These are phyloP conservation scores for Tubulanus polymorphus DNA, from an alignment of 2,888 invertebrate species.

Conservation along the genomic window DNA sequence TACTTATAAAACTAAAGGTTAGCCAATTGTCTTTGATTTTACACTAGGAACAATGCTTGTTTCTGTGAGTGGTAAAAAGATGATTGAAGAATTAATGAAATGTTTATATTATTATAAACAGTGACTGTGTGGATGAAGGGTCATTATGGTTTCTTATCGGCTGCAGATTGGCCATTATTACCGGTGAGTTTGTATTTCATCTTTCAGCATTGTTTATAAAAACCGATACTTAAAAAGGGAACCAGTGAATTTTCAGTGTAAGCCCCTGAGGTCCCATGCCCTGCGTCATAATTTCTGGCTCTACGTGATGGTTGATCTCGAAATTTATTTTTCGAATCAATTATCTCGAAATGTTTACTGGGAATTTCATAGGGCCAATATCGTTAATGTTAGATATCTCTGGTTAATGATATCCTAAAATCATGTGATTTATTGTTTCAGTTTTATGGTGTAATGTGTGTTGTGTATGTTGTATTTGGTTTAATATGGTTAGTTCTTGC, in stretches of 20 bases:
- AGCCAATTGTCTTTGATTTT: too few relatives aligned
- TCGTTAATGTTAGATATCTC: too few relatives aligned
- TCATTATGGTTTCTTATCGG: conserved; percentile 78
- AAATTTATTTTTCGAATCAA: conserved; percentile 3
- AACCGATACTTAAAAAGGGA: not conserved
- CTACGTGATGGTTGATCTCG: not conserved
- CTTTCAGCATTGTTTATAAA: not conserved
- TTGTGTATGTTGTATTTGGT: conserved; percentile 78
- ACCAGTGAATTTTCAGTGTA: too few relatives aligned
- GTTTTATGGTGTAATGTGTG: conserved; percentile 89
- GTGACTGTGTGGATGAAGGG: conserved; percentile 67
- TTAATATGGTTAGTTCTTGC: conserved; percentile 78
- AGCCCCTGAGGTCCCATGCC: too few relatives aligned
- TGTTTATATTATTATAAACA: conserved; percentile 23
- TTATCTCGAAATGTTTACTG: too few relatives aligned
- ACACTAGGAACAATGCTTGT: too few relatives aligned
- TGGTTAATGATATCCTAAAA: too few relatives aligned
- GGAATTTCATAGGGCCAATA: too few relatives aligned
- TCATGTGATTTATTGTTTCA: conserved; percentile 46
- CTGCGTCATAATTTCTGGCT: too few relatives aligned
- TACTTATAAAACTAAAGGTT: too few relatives aligned
- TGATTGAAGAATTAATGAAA: too few relatives aligned
- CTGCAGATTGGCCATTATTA: conserved; percentile 82
- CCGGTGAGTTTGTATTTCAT: conserved; percentile 60
- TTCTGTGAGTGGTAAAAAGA: too few relatives aligned